These are phyloP conservation scores for Cassiopea andromeda DNA, from an alignment of 30 jellyfish, hydroid and myxozoan species.

Conservation along the genomic window DNA sequence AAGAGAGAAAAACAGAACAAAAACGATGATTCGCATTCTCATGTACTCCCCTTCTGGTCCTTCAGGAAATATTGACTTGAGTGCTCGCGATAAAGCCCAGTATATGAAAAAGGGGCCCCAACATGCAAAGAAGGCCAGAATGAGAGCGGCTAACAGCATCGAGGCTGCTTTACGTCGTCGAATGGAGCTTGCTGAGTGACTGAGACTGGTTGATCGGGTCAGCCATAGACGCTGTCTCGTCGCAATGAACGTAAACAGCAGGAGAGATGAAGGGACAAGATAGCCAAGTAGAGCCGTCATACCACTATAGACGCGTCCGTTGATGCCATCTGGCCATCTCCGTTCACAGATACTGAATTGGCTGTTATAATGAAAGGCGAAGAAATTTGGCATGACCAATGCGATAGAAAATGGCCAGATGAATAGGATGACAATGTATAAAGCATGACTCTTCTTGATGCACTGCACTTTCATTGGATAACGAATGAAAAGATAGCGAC, in stretches of 20 bases:
- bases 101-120: conserved; percentile 36
- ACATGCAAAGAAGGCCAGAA: conserved; percentile 12
- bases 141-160: conserved; percentile 7
- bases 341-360: conserved; percentile 10
- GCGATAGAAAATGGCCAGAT: conserved; percentile 24
- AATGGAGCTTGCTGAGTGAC: background rate
- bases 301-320: background rate
- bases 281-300: conserved; percentile 11
- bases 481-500: conserved; percentile 1
- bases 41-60: conserved; percentile 32
- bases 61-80: background rate
- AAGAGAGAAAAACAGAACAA: conserved; percentile 5
- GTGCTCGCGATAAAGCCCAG: conserved; percentile 27
- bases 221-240: conserved; percentile 35
- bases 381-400: conserved; percentile 9
- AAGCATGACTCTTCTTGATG: background rate
- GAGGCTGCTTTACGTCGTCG: conserved; percentile 8
- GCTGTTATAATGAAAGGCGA: background rate
- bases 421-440: background rate
- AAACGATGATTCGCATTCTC: background rate
- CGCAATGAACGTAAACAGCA: conserved; percentile 29
- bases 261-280: conserved; percentile 1
- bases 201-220: background rate
- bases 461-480: background rate
- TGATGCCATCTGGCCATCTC: conserved; percentile 24